phyloP scores from a whole-genome alignment of 35 echinoderm and acorn worm genomes.

The Stichopus chloronotus region DNA sequence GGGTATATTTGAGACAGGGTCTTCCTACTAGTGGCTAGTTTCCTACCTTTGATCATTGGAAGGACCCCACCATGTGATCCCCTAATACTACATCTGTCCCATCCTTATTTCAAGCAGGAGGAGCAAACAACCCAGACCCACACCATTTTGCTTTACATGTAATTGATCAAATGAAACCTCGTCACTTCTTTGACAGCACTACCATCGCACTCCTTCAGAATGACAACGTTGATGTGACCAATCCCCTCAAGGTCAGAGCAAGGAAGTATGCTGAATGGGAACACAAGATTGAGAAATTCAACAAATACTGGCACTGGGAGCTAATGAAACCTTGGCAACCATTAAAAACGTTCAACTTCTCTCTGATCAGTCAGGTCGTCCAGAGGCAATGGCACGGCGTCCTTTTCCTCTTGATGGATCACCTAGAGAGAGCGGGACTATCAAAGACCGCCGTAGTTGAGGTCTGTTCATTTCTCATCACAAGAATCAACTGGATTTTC shows the following conservation, averaged over 20 bases:
- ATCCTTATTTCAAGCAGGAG: too few species aligned
- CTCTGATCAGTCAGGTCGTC: slow-evolving; percentile 77
- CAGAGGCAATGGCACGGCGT: slow-evolving; percentile 92
- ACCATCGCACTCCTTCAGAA: slow-evolving; percentile 57
- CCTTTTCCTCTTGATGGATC: slow-evolving; percentile 84
- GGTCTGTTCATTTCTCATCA: slow-evolving; percentile 40
- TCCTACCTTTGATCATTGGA: too few species aligned
- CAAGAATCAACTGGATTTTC: neutral
- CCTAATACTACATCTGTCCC: too few species aligned
- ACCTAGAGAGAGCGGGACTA: slow-evolving; percentile 73
- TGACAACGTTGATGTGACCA: slow-evolving; percentile 47
- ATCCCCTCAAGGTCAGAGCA: slow-evolving; percentile 53
- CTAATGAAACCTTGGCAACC: slow-evolving; percentile 53
- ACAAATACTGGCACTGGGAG: slow-evolving; percentile 60
- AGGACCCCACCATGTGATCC: too few species aligned
- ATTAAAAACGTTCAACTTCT: slow-evolving; percentile 45
- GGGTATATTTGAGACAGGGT: too few species aligned
- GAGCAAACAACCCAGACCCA: too few species aligned
- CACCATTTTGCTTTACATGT: too few species aligned
- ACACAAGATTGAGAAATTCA: slow-evolving; percentile 46
- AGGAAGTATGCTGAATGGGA: slow-evolving; percentile 61
- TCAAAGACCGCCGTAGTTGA: slow-evolving; percentile 81
- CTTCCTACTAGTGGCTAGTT: too few species aligned
- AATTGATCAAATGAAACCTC: too few species aligned
- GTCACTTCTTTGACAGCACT: slow-evolving; percentile 3